Base-by-base conservation (phyloP, 2,797 vertebrate genomes). In the Sarcoramphus papa region DNA sequence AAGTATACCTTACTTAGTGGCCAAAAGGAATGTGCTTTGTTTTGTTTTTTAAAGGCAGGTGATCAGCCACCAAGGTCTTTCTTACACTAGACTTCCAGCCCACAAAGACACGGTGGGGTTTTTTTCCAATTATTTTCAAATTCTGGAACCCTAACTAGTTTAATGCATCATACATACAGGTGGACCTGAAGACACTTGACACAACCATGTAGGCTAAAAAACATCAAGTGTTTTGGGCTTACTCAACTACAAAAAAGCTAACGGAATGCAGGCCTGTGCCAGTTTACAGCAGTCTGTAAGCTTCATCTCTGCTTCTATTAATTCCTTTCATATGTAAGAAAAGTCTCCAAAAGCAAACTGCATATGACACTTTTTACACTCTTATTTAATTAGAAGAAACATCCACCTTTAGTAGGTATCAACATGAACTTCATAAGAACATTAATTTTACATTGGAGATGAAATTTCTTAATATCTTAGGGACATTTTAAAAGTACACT, bases 71-170 rank as follows among this genome's bases (percentile, higher is more conserved):
- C 20, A 43, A 72, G 7, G 33, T 50, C 43, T 76, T 70, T 50
- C 43, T 76, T 70, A 70, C 4, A 19, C 7, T n/a, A 85, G 18
- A 20, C 8, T 70, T 89, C 40, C 14, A 84, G n/a, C n/a, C 13
- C 23, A 77, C 33, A 67, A 65, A 70, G 27, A 24, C 10, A 14
- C 1, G 4, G 20, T 16, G 16, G 4, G 1, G 0, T 7, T 35
- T 54, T 82, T 33, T 37, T 37, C 8, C 9, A 40, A 27, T 35
- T 79, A 31, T 31, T 91, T 88, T 86, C 10, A 2, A 35, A 45
- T 48, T 84, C 51, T 62, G 60, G 37, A 53, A 17, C 11, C 20
- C 22, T 67, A 25, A 8, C 7, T 53, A 56, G 11, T 21, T 60
- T 80, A 68, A 86, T 11, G 6, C 27, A 40, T 22, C 25, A 57